Base-by-base conservation (phyloP, 2,888 invertebrate genomes). In the Atethmia centrago region DNA sequence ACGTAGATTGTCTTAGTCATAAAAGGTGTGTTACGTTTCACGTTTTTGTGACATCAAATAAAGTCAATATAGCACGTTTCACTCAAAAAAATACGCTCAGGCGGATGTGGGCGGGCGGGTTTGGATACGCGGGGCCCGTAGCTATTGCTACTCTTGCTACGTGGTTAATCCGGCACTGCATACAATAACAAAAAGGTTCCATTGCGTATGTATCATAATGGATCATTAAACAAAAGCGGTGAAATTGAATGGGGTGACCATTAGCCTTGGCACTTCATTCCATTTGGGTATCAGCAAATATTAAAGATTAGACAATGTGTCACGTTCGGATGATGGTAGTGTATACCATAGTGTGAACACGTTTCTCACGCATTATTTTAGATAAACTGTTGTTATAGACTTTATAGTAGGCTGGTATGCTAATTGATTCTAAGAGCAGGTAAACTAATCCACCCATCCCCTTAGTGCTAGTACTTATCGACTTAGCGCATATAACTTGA, bases 401-500 rank as follows among this genome's bases (percentile, higher is more conserved):
- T n/a, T n/a, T n/a, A 53, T 59, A 55, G 12, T n/a, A 67, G 67
- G 64, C 47, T 64, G 40, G 19, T 12, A 65, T 61, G 59, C 36
- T 74, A 67, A 83, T 66, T 65, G 56, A 58, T 65, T 49, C 49
- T 56, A 53, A 45, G 31, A 74, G 59, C 36, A n/a, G 74, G 70
- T 83, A 69, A 75, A 58, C 49, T 66, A 63, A 74, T 79, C 55
- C 64, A 31, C n/a, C 14, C 40, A 66, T 66, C 59, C 56, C 28
- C 61, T 62, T 56, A 72, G 53, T 68, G 62, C 71, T 59, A 53
- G 42, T 61, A 55, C 59, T 80, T 78, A 75, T 68, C 56, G 75
- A 76, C 73, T 83, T 79, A 79, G 67, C 56, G 36, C 71, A 68
- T 68, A 55, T 77, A 71, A 74, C 70, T 63, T 66, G 79, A 79